These are phyloP conservation scores for Eutolmus rufibarbis DNA, from an alignment of 2,888 invertebrate species.

Conservation along the genomic window DNA sequence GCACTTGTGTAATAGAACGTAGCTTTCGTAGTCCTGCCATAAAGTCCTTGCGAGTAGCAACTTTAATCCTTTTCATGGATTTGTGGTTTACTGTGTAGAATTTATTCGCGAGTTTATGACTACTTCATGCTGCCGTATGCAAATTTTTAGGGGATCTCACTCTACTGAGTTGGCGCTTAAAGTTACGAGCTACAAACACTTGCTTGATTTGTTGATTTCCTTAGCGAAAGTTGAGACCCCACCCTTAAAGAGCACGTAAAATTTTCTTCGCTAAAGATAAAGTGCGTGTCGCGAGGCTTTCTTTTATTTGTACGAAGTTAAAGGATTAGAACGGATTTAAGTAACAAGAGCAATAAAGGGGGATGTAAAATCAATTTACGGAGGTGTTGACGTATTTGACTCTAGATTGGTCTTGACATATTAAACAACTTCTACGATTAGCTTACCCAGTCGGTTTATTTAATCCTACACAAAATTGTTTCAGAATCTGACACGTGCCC, in stretches of 20 bases:
- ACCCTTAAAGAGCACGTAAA: not conserved
- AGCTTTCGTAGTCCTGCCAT: not conserved
- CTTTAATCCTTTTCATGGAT: slow-evolving; percentile 34
- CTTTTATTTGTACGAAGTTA: not conserved
- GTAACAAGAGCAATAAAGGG: not conserved
- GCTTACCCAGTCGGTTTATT: not conserved
- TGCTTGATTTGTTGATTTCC: slow-evolving; percentile 26
- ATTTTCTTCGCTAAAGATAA: not conserved
- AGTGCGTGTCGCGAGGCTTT: not conserved
- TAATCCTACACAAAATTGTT: not conserved
- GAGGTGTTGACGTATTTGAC: not conserved
- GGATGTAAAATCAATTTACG: not conserved
- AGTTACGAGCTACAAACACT: slow-evolving; percentile 15
- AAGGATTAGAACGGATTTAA: not conserved
- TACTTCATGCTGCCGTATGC: slow-evolving; percentile 26
- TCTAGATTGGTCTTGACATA: not conserved
- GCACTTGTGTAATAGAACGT: slow-evolving; percentile 33
- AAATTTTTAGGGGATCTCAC: slow-evolving; percentile 7
- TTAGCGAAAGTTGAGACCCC: not conserved
- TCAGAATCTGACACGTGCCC: not conserved
- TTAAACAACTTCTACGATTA: not conserved
- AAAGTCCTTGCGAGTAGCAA: slow-evolving; percentile 13
- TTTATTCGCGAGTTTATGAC: slow-evolving; percentile 33
- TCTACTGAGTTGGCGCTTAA: not conserved
- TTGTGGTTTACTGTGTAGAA: slow-evolving; percentile 16